Base-by-base conservation (phyloP, 2,797 vertebrate species). In the Gallinago solitaria region DNA sequence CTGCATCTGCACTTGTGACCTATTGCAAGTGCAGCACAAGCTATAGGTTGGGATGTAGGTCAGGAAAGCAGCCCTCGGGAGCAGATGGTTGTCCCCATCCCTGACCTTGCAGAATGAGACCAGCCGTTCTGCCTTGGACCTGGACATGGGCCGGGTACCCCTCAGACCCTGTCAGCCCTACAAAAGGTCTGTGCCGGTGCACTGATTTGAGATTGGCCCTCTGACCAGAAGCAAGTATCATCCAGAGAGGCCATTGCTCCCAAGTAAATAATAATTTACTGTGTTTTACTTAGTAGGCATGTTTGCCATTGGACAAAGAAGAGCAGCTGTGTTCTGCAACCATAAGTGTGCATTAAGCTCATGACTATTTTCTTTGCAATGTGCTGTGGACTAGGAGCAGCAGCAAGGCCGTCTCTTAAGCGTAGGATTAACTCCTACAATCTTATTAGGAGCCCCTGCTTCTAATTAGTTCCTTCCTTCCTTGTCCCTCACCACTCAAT, bases 401-500 rank as follows among this genome's bases (percentile, higher is more conserved):
- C 64, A 56, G 53, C 71, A 90, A 94, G 89, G 57, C 35, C 4
- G 0, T 77, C 53, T 93, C 91, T 81, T 45, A 67, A 82, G 37
- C 11, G 28, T 45, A 43, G 54, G 82, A 94, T 85, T 93, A 85
- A 77, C 20, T 83, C 65, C 54, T 92, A 77, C 37, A 28, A 25
- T 80, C 39, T 80, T 57, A 61, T 51, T 51, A 65, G 68, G 69
- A 92, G 57, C 65, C 50, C 61, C 57, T 91, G 50, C 57, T 96
- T 94, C 75, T 85, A 37, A 39, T 71, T 51, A 90, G 53, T 92
- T 93, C 68, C n/a, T 94, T 93, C 68, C n/a, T 94, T 93, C 64
- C 75, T 84, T 78, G 48, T 92, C 76, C 68, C 78, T 92, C 25
- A 61, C 71, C 56, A 74, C 69, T 91, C 4, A 11, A 33, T 65